Conservation (phyloP, 2,113 vertebrate species). For the Oryzias woworae region DNA sequence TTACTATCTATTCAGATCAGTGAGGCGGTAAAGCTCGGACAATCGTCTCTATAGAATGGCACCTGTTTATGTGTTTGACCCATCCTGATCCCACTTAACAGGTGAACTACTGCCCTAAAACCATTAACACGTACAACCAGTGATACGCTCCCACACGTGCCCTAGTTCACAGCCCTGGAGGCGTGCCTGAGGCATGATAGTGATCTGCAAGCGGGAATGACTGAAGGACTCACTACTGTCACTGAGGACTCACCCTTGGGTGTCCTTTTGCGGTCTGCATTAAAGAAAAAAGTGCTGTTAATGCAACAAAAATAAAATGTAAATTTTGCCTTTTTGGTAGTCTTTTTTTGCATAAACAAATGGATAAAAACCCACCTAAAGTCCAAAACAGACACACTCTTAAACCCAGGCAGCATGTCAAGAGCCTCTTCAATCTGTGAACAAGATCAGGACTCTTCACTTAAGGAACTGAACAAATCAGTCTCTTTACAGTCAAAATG, state of each 20-base stretch:
- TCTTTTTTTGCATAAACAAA: neutral
- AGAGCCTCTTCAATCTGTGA: constrained; percentile 85
- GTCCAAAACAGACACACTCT: constrained; percentile 80
- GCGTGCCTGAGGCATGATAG: constrained; percentile 6
- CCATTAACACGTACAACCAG: constrained; percentile 50
- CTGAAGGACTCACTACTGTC: constrained; percentile 10
- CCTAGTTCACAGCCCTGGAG: constrained; percentile 29
- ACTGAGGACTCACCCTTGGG: constrained; percentile 65
- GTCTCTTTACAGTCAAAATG: too few species aligned
- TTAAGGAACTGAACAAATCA: too few species aligned
- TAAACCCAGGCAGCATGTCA: constrained; percentile 86
- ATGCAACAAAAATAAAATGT: neutral
- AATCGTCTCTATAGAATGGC: constrained; percentile 52
- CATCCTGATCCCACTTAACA: constrained; percentile 65
- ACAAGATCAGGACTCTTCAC: constrained; percentile 21
- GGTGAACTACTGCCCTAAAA: constrained; percentile 58
- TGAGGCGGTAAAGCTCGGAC: constrained; percentile 46
- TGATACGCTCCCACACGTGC: constrained; percentile 47
- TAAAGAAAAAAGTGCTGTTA: constrained; percentile 20
- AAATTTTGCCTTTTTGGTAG: neutral
- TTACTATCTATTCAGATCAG: constrained; percentile 7
- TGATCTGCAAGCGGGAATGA: constrained; percentile 28
- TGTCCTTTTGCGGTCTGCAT: constrained; percentile 63
- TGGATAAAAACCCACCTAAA: constrained; percentile 82
- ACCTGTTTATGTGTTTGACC: constrained; percentile 38